These are phyloP conservation scores for Coelogynopora nodosa DNA, from an alignment of 2,888 invertebrate genomes.

Conservation along the genomic window DNA sequence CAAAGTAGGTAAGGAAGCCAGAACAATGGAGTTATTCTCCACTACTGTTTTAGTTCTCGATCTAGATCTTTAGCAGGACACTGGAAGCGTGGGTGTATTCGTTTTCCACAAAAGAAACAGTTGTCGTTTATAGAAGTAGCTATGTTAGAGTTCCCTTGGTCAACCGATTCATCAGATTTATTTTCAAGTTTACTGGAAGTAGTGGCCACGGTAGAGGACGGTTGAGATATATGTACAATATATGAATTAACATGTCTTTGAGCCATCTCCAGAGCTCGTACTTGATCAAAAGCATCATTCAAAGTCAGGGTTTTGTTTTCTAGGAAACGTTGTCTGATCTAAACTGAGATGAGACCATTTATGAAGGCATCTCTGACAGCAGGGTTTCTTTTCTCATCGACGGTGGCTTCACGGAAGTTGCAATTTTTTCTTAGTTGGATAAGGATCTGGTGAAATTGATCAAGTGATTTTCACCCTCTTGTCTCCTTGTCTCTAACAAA, in stretches of 20 bases:
- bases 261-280: slow-evolving; percentile 22
- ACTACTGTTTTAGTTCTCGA: not conserved
- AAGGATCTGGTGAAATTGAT: slow-evolving; percentile 36
- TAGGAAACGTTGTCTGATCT: slow-evolving; percentile 14
- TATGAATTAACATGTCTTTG: slow-evolving; percentile 4
- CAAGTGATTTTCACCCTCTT: slow-evolving; percentile 8
- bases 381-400: not conserved
- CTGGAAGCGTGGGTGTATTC: not conserved
- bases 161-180: not conserved
- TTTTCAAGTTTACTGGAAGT: not conserved
- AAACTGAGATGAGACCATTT: slow-evolving; percentile 1
- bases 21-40: not conserved
- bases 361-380: slow-evolving; percentile 38
- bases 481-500: slow-evolving; percentile 21
- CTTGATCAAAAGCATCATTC: slow-evolving; percentile 24
- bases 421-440: not conserved
- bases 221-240: not conserved
- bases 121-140: slow-evolving; percentile 9
- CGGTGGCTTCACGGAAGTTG: slow-evolving; percentile 10
- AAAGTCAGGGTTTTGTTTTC: not conserved
- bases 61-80: not conserved
- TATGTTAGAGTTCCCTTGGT: slow-evolving; percentile 4
- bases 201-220: not conserved
- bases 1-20: slow-evolving; percentile 4
- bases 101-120: not conserved